These are phyloP conservation scores for Oreochromis spilurus DNA, from an alignment of 2,113 vertebrate genomes.

Conservation along the genomic window DNA sequence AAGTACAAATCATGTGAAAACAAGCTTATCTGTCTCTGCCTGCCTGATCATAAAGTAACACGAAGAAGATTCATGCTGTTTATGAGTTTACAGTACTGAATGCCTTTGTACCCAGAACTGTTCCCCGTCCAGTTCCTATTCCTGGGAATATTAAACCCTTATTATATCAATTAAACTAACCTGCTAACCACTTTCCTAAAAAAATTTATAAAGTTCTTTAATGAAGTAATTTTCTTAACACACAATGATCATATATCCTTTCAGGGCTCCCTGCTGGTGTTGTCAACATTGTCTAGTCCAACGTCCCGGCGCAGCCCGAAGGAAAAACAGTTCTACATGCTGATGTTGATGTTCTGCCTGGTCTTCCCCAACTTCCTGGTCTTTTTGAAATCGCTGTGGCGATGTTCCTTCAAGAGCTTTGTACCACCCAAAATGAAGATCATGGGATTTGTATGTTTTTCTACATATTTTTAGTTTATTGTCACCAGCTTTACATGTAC, in stretches of 20 bases:
- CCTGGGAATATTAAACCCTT: neutral
- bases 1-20: neutral
- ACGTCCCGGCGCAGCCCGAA: slow-evolving; percentile 14
- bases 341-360: slow-evolving; percentile 72
- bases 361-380: slow-evolving; percentile 73
- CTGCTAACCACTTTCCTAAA: neutral
- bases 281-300: slow-evolving; percentile 62
- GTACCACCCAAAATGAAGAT: slow-evolving; percentile 62
- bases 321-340: slow-evolving; percentile 70
- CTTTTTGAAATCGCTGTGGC: slow-evolving; percentile 76
- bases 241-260: neutral
- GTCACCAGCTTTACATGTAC: neutral
- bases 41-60: neutral
- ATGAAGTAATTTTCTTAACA: neutral
- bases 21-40: neutral
- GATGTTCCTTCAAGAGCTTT: slow-evolving; percentile 73
- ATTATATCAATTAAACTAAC: neutral
- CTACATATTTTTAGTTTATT: neutral
- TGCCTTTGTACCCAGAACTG: neutral
- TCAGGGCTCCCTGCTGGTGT: slow-evolving; percentile 69
- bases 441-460: slow-evolving; percentile 61
- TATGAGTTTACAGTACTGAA: neutral
- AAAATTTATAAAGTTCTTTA: fast-evolving
- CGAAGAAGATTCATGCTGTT: neutral
- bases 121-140: neutral